A percentile compares a stretch with the other conserved stretches of the same genome.
phyloP scores from a whole-genome alignment of 2,113 vertebrate genomes.

The Carlito syrichta region DNA sequence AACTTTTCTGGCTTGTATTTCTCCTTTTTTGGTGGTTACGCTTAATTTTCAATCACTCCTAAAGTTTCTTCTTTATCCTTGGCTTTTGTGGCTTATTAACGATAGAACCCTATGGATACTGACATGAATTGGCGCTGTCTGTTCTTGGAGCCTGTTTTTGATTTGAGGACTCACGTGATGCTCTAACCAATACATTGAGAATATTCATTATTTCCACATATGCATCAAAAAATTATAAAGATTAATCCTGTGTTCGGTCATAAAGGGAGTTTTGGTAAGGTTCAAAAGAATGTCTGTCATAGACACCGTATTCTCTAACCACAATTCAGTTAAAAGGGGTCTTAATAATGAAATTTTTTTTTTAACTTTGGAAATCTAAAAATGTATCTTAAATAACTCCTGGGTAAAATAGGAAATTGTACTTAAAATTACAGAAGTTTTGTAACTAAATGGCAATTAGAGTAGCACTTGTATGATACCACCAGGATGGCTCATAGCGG shows the following conservation, averaged over 20 bases:
- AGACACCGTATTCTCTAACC: not conserved
- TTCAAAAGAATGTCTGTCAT: not conserved
- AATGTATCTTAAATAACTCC: not conserved
- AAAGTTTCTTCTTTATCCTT: not conserved
- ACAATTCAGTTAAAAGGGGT: not conserved
- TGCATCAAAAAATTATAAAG: not conserved
- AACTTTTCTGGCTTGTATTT: no score
- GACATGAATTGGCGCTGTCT: not conserved
- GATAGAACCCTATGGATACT: not conserved
- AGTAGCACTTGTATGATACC: not conserved
- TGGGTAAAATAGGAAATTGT: not conserved
- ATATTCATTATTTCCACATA: not conserved
- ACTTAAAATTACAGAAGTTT: not conserved
- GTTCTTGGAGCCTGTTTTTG: not conserved
- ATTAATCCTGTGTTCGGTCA: not conserved
- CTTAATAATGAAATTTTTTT: not conserved
- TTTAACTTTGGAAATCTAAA: not conserved
- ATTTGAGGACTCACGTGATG: not conserved
- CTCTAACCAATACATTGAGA: not conserved
- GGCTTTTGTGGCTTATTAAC: not conserved
- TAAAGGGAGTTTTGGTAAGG: not conserved
- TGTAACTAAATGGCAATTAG: not conserved
- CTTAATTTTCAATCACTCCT: no score
- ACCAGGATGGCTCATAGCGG: not conserved
- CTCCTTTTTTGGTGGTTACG: no score